These are phyloP conservation scores for Pollachius pollachius DNA, from an alignment of 2,113 vertebrate species.

Conservation along the genomic window DNA sequence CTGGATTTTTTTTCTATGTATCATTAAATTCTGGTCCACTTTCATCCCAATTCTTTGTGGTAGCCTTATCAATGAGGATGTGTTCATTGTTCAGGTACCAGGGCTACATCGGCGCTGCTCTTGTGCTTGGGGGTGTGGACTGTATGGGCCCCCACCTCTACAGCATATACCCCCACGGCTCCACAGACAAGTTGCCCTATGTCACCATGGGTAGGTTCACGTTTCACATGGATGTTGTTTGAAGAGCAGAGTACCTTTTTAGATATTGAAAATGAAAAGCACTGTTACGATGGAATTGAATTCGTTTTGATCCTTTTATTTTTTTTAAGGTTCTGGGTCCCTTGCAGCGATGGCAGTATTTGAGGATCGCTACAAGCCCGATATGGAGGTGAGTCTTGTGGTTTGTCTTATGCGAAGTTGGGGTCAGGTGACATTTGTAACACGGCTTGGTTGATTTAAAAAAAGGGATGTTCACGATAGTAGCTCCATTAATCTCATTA, in stretches of 20 bases:
- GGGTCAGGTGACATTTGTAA: no score
- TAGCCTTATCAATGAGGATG: no score
- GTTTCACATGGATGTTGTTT: not conserved
- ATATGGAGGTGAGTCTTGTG: conserved; percentile 84
- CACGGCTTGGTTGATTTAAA: no score
- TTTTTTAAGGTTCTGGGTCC: conserved; percentile 85
- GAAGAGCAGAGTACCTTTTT: no score
- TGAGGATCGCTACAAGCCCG: conserved; percentile 89
- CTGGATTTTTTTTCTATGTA: no score
- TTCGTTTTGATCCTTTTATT: not conserved
- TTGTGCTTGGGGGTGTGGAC: conserved; percentile 94
- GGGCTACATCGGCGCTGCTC: conserved; percentile 93
- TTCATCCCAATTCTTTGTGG: no score
- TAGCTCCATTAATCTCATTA: no score
- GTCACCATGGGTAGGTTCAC: conserved; percentile 93
- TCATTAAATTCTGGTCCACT: no score
- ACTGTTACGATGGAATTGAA: not conserved
- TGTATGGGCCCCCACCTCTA: conserved; percentile 91
- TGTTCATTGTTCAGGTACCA: conserved; percentile 81
- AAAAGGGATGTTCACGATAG: no score
- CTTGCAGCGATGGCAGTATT: conserved; percentile 97
- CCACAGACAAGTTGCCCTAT: conserved; percentile 95
- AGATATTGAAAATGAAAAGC: no score
- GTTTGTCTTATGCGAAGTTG: no score
- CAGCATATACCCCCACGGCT: conserved; percentile 97